Evolutionary conservation across 2,888 invertebrate genomes (phyloP), one percentile per base, ranked within the genome.

Genomic region (Syritta pipiens): DNA sequence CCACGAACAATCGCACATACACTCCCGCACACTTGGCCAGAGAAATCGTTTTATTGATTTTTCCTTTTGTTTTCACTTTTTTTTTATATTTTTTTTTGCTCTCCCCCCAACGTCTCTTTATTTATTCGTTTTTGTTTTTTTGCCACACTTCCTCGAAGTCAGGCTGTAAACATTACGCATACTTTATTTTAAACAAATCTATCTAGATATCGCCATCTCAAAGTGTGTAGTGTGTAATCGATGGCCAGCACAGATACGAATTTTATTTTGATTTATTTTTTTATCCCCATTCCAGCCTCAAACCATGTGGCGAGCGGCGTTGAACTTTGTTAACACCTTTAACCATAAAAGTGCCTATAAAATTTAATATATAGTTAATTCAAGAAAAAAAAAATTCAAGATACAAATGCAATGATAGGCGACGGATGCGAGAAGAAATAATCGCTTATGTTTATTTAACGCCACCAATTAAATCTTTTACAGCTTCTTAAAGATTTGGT

Each of bases 381-480:
- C 40, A 67, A 14, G 28, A 48, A 68, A 55, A 20, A 55, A n/a
- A n/a, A n/a, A n/a, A n/a, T n/a, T n/a, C n/a, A n/a, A n/a, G n/a
- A n/a, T n/a, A n/a, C n/a, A n/a, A n/a, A n/a, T n/a, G n/a, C n/a
- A n/a, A n/a, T n/a, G n/a, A n/a, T n/a, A n/a, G n/a, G n/a, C n/a
- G n/a, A n/a, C n/a, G n/a, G n/a, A n/a, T n/a, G n/a, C n/a, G n/a
- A n/a, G n/a, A n/a, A n/a, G n/a, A n/a, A n/a, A n/a, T n/a, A n/a
- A n/a, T n/a, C 19, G 44, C 44, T 49, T 48, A 12, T 63, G 55
- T 57, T 69, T 76, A 57, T 59, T 37, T 57, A 51, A 76, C 24
- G 49, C 51, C 62, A 59, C 37, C 51, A 63, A 76, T 69, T 76
- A 69, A 69, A 51, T 57, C 9, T 69, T 60, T 68, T 30, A 60